Evolutionary conservation across 2,888 invertebrate species (phyloP), one percentile per base, ranked within the genome.

Genomic region (Arge pagana): DNA sequence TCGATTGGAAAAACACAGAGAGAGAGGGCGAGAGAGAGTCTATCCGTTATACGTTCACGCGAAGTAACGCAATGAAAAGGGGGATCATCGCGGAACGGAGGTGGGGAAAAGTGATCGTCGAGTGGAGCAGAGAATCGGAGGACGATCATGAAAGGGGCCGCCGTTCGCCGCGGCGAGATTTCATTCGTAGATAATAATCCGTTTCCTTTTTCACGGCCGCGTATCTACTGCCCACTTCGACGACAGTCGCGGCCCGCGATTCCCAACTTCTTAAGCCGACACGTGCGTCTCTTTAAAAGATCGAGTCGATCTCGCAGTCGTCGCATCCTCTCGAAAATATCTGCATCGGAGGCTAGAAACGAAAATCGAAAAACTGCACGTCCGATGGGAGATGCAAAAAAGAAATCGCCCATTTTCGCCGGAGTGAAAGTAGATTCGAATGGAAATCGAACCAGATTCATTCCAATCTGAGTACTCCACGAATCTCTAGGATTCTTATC

Each of bases 71-170:
- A 51, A 52, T 55, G 52, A 37, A 33, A 51, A 43, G 54, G 52
- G 26, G 16, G 10, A 35, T 45, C 42, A 30, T 30, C 24, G 35
- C 36, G 26, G 33, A 35, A 28, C 48, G 28, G 50, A 40, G 16
- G 30, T 30, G 21, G 28, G 50, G 51, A 40, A 26, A 43, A 18
- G 50, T 31, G 37, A 45, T 35, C 26, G 41, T 40, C 37, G n/a
- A 13, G 49, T n/a, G 15, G 48, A 18, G 37, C 55, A 53, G 35
- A 53, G 57, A 63, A 56, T 55, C 48, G 37, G 48, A 31, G 54
- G 61, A 60, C 58, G 62, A 62, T 51, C 53, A 64, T 65, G 61
- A 65, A 65, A 65, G 65, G 52, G 26, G 43, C 65, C 65, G 65
- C 45, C 42, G 40, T 18, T 45, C 45, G 18, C 45, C 35, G 16